A percentile compares a stretch with the other conserved stretches of the same genome.
These are phyloP conservation scores for Acrobasis consociella DNA, from an alignment of 2,888 invertebrate species.

Conservation along the genomic window DNA sequence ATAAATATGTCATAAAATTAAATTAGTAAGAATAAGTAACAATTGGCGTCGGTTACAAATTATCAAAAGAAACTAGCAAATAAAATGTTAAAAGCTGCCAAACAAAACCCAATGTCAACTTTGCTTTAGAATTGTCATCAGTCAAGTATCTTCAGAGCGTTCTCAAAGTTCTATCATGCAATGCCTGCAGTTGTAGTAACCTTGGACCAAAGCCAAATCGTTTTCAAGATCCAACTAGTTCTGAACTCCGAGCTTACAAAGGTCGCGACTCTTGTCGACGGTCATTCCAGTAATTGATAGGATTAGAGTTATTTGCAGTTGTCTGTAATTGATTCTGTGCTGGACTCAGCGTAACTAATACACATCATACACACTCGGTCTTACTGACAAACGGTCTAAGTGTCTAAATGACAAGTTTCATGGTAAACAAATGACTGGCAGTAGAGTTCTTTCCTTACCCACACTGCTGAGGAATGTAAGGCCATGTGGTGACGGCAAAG, in stretches of 20 bases:
- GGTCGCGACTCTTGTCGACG: slow-evolving; percentile 7
- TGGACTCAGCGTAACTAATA: neutral
- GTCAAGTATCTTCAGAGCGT: neutral
- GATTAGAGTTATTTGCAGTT: neutral
- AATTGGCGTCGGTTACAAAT: too few relatives aligned
- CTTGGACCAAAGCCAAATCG: slow-evolving; percentile 18
- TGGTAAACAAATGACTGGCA: too few relatives aligned
- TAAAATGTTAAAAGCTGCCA: too few relatives aligned
- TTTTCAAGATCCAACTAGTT: slow-evolving; percentile 22
- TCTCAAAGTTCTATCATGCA: slow-evolving; percentile 2
- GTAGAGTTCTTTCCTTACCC: too few relatives aligned
- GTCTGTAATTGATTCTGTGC: neutral
- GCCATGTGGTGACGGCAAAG: too few relatives aligned
- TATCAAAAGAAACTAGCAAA: too few relatives aligned
- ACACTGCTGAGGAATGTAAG: too few relatives aligned
- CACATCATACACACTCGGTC: too few relatives aligned
- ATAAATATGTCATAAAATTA: too few relatives aligned
- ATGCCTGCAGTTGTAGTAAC: slow-evolving; percentile 5
- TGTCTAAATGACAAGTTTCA: too few relatives aligned
- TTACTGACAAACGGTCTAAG: too few relatives aligned
- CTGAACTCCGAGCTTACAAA: slow-evolving; percentile 22
- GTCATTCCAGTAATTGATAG: slow-evolving; percentile 2
- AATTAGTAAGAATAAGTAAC: too few relatives aligned
- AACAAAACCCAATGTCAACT: neutral
- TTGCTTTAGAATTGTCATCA: slow-evolving; percentile 1